Evolutionary conservation across 2,113 vertebrate species (phyloP).

Genomic region (Cyphotilapia sp.): DNA sequence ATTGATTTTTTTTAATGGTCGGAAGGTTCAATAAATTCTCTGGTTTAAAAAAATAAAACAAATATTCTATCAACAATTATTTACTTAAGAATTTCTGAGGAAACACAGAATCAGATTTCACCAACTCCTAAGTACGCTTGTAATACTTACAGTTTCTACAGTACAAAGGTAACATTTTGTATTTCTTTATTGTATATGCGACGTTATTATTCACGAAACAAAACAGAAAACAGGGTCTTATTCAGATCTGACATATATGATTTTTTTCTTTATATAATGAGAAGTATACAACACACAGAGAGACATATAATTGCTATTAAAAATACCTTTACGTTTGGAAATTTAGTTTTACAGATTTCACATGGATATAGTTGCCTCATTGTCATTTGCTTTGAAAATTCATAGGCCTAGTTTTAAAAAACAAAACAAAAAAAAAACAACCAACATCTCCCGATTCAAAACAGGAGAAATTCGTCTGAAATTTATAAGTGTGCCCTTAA

Average conservation of each 20-base stretch:
- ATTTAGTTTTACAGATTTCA: background rate
- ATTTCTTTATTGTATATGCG: background rate
- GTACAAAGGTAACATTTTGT: background rate
- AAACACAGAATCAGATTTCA: background rate
- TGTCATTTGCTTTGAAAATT: background rate
- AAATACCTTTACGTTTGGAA: background rate
- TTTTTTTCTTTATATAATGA: background rate
- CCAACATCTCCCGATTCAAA: background rate
- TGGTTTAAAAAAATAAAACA: background rate
- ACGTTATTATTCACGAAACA: background rate
- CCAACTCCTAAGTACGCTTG: background rate
- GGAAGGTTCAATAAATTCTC: background rate
- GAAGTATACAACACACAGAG: background rate
- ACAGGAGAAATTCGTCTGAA: background rate
- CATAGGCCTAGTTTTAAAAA: background rate
- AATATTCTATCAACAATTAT: background rate
- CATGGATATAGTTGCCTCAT: background rate
- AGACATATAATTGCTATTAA: background rate
- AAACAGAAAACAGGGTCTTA: background rate
- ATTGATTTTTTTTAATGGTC: background rate
- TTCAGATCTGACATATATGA: background rate
- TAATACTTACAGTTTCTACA: background rate
- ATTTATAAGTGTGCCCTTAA: background rate
- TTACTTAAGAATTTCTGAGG: background rate
- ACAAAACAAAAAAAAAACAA: fast-evolving